These are phyloP conservation scores for Macaria notata DNA, from an alignment of 2,888 invertebrate species.

Conservation along the genomic window DNA sequence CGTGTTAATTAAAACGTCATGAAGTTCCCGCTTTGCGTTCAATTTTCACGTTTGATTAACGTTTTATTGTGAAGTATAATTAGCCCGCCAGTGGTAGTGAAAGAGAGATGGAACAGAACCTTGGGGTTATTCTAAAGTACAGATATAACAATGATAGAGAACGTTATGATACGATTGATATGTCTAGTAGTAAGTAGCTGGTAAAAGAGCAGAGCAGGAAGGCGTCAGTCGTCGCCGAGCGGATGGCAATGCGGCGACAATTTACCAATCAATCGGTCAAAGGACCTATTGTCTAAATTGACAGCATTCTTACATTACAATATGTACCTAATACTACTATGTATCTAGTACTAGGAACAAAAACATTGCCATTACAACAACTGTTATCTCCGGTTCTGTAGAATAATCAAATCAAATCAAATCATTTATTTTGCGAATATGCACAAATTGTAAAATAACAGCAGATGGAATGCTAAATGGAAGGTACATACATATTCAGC, in stretches of 20 bases:
- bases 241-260: constrained; percentile 57
- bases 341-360: neutral
- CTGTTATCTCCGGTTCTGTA: too few species aligned
- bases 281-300: constrained; percentile 33
- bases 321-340: neutral
- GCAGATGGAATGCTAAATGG: too few species aligned
- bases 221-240: constrained; percentile 34
- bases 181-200: constrained; percentile 2
- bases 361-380: too few species aligned
- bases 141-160: too few species aligned
- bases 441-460: too few species aligned
- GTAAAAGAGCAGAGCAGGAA: constrained; percentile 61
- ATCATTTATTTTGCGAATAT: too few species aligned
- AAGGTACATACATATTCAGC: too few species aligned
- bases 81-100: constrained; percentile 8
- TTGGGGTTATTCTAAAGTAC: neutral
- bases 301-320: constrained; percentile 4
- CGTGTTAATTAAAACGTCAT: constrained; percentile 55
- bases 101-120: neutral
- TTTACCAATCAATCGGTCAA: constrained; percentile 69
- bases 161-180: neutral
- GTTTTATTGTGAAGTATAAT: constrained; percentile 40
- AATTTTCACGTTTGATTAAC: constrained; percentile 56
- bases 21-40: constrained; percentile 32
- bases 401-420: too few species aligned